phyloP scores from a whole-genome alignment of 2,113 vertebrate genomes.

The Onychostruthus taczanowskii region DNA sequence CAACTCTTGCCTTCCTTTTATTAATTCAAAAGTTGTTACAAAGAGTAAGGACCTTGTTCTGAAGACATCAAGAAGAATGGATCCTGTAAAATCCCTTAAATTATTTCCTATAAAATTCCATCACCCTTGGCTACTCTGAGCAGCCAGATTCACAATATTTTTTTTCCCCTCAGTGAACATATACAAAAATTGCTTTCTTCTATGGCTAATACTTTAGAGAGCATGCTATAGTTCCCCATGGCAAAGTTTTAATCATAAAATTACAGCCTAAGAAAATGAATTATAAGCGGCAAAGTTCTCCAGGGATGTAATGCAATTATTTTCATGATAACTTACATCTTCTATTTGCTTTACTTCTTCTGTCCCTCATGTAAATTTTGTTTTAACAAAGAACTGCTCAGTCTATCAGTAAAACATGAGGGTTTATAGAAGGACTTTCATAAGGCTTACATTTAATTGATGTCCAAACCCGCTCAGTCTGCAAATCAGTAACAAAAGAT shows the following conservation, averaged over 20 bases:
- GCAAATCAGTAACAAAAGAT: slow-evolving; percentile 60
- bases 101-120: background rate
- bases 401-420: slow-evolving; percentile 42
- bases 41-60: background rate
- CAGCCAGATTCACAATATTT: background rate
- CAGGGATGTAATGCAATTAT: background rate
- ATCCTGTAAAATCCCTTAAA: background rate
- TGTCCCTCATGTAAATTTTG: slow-evolving; percentile 6
- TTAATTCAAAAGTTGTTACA: background rate
- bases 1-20: background rate
- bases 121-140: background rate
- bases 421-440: slow-evolving; percentile 26
- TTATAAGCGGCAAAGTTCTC: background rate
- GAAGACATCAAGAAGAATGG: background rate
- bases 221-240: background rate
- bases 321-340: background rate
- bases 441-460: slow-evolving; percentile 40
- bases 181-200: slow-evolving; percentile 4
- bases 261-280: background rate
- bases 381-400: slow-evolving; percentile 43
- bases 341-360: slow-evolving; percentile 28
- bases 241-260: slow-evolving; percentile 3
- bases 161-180: background rate
- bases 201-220: background rate
- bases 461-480: slow-evolving; percentile 42